A percentile compares a stretch with the other conserved stretches of the same genome.
phyloP scores from a whole-genome alignment of 2,888 invertebrate genomes.

The Nephrotoma flavescens region DNA sequence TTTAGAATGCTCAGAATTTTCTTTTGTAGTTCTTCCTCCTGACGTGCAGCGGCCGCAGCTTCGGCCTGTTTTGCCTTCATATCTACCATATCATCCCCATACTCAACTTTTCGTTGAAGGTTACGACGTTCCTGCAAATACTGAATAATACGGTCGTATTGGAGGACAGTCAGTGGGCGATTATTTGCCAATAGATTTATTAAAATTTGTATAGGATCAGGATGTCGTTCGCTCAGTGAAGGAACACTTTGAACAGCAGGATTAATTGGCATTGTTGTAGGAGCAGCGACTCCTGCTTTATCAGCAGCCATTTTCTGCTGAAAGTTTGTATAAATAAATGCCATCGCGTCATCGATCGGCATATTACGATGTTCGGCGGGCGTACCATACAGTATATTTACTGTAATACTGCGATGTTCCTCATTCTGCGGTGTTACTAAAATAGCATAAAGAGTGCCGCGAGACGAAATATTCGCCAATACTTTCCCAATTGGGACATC shows the following conservation, averaged over 20 bases:
- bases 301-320: constrained; percentile 41
- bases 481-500: constrained; percentile 68
- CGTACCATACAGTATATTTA: constrained; percentile 80
- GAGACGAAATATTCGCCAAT: constrained; percentile 71
- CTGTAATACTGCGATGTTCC: constrained; percentile 69
- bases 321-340: constrained; percentile 59
- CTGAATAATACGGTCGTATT: constrained; percentile 61
- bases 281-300: constrained; percentile 12
- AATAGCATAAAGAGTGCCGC: constrained; percentile 82
- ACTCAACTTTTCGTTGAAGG: constrained; percentile 57
- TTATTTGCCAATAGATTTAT: constrained; percentile 73
- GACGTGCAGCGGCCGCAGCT: constrained; percentile 9
- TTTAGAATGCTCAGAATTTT: constrained; percentile 29
- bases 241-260: constrained; percentile 34
- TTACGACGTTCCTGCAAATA: constrained; percentile 61
- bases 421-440: constrained; percentile 76
- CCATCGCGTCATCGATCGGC: constrained; percentile 83
- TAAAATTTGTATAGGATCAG: constrained; percentile 51
- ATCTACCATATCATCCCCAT: constrained; percentile 41
- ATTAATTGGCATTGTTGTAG: constrained; percentile 17
- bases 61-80: constrained; percentile 16
- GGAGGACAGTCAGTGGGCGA: constrained; percentile 55
- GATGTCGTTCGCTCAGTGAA: constrained; percentile 35
- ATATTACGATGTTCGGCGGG: constrained; percentile 90
- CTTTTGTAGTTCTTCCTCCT: constrained; percentile 31